phyloP scores from a whole-genome alignment of 2,797 vertebrate species.

The Hoplostethus atlanticus region DNA sequence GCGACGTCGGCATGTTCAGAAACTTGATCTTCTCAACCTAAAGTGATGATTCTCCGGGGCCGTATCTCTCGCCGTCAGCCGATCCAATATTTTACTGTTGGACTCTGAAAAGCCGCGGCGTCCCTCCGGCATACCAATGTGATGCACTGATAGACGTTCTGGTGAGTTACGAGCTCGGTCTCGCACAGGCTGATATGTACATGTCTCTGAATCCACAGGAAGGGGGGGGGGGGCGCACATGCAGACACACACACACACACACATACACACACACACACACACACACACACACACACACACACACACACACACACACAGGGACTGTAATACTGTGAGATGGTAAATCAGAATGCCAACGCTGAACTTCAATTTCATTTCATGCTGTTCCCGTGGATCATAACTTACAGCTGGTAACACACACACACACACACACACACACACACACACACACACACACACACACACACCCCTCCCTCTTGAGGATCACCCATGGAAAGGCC shows the following conservation, averaged over 20 bases:
- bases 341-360: constrained; percentile 61
- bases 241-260: constrained; percentile 4
- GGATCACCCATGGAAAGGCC: neutral
- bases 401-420: constrained; percentile 54
- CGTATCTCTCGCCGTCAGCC: constrained; percentile 59
- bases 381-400: constrained; percentile 49
- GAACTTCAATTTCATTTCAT: constrained; percentile 74
- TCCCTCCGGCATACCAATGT: constrained; percentile 68
- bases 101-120: constrained; percentile 60
- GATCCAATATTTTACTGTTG: constrained; percentile 64
- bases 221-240: neutral
- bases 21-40: constrained; percentile 57
- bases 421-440: constrained; percentile 23
- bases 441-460: constrained; percentile 13
- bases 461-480: constrained; percentile 22
- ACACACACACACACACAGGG: constrained; percentile 3
- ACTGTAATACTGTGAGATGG: constrained; percentile 46
- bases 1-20: constrained; percentile 36
- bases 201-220: constrained; percentile 44
- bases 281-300: constrained; percentile 4
- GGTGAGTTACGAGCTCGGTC: constrained; percentile 55
- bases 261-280: neutral
- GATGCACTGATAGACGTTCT: constrained; percentile 67
- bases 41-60: constrained; percentile 61
- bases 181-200: constrained; percentile 47